Percentiles rank a stretch among this genome's conserved stretches.
Evolutionary conservation across 2,113 vertebrate species (phyloP).

Genomic region (Capra hircus): DNA sequence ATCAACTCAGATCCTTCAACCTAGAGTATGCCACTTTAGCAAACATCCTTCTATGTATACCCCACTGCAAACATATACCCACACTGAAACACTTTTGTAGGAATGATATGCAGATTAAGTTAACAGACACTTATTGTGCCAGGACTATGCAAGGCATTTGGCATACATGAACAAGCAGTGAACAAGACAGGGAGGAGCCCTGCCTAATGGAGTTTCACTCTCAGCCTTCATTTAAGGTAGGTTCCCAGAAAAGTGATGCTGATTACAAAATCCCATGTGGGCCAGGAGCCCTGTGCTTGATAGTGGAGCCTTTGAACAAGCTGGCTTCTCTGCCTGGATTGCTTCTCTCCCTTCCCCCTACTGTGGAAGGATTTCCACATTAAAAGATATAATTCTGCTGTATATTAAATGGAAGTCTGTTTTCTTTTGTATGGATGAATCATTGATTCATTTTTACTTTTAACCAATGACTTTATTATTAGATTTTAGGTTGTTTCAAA

Average conservation of each 20-base stretch:
- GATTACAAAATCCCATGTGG: not conserved
- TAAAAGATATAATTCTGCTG: not conserved
- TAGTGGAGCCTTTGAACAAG: not conserved
- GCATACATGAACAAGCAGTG: not conserved
- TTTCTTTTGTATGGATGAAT: not conserved
- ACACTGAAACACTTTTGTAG: not conserved
- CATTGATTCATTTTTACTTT: constrained; percentile 20
- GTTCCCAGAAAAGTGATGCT: not conserved
- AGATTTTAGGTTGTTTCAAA: not conserved
- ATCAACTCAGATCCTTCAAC: not conserved
- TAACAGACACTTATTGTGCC: not conserved
- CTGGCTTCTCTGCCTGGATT: not conserved
- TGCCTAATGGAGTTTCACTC: not conserved
- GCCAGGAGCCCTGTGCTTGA: not conserved
- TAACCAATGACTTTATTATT: not conserved
- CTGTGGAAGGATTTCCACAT: not conserved
- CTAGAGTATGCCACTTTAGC: not conserved
- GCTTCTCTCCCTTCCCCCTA: not conserved
- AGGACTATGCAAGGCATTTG: not conserved
- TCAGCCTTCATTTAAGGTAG: not conserved
- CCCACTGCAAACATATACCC: not conserved
- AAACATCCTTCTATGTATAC: not conserved
- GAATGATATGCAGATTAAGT: not conserved
- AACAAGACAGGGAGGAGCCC: not conserved
- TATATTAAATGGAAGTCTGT: not conserved